phyloP scores from a whole-genome alignment of 1,140 invertebrate species.

The Hyles vespertilio region DNA sequence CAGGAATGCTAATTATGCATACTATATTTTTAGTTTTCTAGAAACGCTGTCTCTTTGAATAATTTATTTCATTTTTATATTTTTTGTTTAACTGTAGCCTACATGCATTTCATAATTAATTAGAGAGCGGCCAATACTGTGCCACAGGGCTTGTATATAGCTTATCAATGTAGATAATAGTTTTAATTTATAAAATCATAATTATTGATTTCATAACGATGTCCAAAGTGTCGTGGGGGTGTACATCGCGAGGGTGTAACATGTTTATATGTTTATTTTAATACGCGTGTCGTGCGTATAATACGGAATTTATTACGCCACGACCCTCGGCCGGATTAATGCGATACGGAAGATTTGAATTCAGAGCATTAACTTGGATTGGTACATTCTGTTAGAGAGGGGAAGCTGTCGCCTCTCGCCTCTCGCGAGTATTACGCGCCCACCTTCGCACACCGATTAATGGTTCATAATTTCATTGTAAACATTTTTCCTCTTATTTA shows the following conservation, averaged over 20 bases:
- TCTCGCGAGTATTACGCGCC: conserved; percentile 22
- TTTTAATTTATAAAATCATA: too few species aligned
- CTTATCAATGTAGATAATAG: too few species aligned
- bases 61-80: too few species aligned
- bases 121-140: too few species aligned
- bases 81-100: too few species aligned
- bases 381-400: conserved; percentile 41
- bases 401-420: conserved; percentile 21
- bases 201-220: not conserved
- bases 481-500: not conserved
- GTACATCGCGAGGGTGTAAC: conserved; percentile 62
- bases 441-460: conserved; percentile 43
- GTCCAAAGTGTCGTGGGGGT: conserved; percentile 26
- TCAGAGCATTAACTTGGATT: conserved; percentile 71
- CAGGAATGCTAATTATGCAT: too few species aligned
- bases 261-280: conserved; percentile 75
- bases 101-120: too few species aligned
- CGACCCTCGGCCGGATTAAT: conserved; percentile 68
- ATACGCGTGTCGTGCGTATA: conserved; percentile 73
- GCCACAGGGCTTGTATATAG: too few species aligned
- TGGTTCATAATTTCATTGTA: conserved; percentile 36
- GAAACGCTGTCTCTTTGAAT: too few species aligned
- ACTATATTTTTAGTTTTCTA: too few species aligned
- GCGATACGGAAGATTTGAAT: conserved; percentile 74
- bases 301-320: conserved; percentile 73